Percentiles rank a stretch among this genome's conserved stretches.
phyloP scores from a whole-genome alignment of 1,140 invertebrate genomes.

The Drosophila bipectinata region DNA sequence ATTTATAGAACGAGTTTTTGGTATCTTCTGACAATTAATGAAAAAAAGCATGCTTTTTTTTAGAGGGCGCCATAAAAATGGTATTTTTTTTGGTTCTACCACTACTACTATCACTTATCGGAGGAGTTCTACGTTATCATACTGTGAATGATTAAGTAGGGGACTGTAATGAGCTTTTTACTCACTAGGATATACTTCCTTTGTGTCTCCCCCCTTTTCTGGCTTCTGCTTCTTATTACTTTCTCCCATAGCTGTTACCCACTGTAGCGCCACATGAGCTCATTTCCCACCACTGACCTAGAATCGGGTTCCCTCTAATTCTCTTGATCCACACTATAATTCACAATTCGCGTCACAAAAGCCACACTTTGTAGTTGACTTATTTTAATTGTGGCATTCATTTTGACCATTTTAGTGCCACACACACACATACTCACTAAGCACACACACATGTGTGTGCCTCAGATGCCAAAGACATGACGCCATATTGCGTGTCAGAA shows the following conservation, averaged over 20 bases:
- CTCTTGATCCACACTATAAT: conserved; percentile 34
- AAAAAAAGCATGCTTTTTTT: no score
- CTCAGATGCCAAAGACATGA: conserved; percentile 57
- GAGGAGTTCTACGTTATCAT: no score
- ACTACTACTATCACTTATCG: no score
- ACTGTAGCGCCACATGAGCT: conserved; percentile 43
- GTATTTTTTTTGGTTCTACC: no score
- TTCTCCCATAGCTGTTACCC: not conserved
- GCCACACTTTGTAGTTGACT: conserved; percentile 44
- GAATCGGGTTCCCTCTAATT: conserved; percentile 40
- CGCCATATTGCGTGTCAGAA: conserved; percentile 64
- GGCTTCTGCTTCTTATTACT: not conserved
- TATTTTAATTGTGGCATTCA: conserved; percentile 67
- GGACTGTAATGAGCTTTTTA: not conserved
- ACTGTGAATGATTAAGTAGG: not conserved
- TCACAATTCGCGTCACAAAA: conserved; percentile 30
- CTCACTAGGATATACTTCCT: no score
- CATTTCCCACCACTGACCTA: conserved; percentile 62
- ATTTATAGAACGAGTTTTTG: no score
- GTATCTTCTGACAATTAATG: no score
- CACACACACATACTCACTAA: not conserved
- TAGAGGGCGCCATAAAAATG: no score
- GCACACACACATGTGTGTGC: conserved; percentile 4
- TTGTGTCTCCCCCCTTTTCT: no score
- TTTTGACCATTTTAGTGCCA: conserved; percentile 31